Conservation (phyloP, 2,113 vertebrate genomes). For the Columbina picui region DNA sequence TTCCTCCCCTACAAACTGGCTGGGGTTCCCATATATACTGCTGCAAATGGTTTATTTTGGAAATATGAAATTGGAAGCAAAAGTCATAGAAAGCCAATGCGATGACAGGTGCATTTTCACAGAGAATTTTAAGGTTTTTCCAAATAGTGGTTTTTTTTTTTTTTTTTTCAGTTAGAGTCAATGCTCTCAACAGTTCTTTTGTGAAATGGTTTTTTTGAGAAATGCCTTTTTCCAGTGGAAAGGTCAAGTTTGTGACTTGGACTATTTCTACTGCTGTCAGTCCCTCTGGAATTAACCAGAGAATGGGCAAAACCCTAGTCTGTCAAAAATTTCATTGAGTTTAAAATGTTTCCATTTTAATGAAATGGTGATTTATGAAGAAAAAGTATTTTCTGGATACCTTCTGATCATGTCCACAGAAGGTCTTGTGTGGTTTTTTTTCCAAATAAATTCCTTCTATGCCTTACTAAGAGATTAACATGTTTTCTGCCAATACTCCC, state of each 20-base stretch:
- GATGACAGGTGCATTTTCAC: neutral
- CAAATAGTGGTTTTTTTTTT: neutral
- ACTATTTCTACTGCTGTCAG: neutral
- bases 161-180: neutral
- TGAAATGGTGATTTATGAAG: neutral
- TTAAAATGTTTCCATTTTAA: conserved; percentile 1
- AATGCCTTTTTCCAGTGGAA: neutral
- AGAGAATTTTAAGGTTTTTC: neutral
- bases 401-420: neutral
- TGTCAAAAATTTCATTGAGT: neutral
- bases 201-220: neutral
- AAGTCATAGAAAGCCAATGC: neutral
- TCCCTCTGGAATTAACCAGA: neutral
- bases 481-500: neutral
- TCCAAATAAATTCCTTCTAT: neutral
- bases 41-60: neutral
- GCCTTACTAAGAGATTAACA: neutral
- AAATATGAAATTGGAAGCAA: neutral
- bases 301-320: neutral
- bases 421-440: neutral
- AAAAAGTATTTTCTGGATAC: neutral
- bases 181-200: neutral
- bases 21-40: neutral
- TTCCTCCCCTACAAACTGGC: neutral
- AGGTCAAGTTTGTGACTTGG: neutral